Evolutionary conservation across 2,113 vertebrate species (phyloP), one percentile per base, ranked within the genome.

Genomic region (Cephalopterus ornatus): DNA sequence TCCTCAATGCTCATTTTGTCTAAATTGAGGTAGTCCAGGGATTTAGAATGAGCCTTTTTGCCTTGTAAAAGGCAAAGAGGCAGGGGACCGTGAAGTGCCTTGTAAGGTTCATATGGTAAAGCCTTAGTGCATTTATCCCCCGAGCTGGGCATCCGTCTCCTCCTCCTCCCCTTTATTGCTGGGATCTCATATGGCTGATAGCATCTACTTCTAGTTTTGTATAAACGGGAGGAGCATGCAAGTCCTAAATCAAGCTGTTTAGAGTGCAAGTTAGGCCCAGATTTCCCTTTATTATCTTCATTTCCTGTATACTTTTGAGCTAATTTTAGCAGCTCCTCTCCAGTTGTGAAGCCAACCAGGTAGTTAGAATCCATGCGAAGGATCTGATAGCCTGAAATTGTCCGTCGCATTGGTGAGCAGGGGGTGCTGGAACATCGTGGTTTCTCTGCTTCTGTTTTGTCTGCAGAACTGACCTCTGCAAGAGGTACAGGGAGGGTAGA

Each of bases 361-460:
- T 99, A 99, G 98, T 99, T 99, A 33, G 99, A 99, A 98, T 99
- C 99, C 99, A 99, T 99, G 96, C 98, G 99, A 79, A 99, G 98
- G 94, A 99, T 99, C 97, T 99, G 99, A 97, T 99, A 99, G 44
- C 99, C 99, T 1, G 99, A 98, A 78, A 99, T 98, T 12, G 98
- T 99, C 78, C 97, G 98, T 92, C 98, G 98, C 97, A 99, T 98
- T 8, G 99, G 99, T 1, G 99, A 99, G 91, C 99, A 99, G 0
- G 99, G 99, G 0, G 99, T 99, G 97, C 99, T 99, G 96, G 99
- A 98, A 90, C 99, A 99, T 75, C 99, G 99, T 8, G 99, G 99
- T 71, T 98, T 98, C 95, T 99, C 99, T 0, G 96, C 85, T 88
- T 99, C 99, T 2, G 97, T 96, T 87, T 98, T 99, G 41, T 97